These are phyloP conservation scores for Formicarius rufipectus DNA, from an alignment of 2,113 vertebrate genomes.

Conservation along the genomic window DNA sequence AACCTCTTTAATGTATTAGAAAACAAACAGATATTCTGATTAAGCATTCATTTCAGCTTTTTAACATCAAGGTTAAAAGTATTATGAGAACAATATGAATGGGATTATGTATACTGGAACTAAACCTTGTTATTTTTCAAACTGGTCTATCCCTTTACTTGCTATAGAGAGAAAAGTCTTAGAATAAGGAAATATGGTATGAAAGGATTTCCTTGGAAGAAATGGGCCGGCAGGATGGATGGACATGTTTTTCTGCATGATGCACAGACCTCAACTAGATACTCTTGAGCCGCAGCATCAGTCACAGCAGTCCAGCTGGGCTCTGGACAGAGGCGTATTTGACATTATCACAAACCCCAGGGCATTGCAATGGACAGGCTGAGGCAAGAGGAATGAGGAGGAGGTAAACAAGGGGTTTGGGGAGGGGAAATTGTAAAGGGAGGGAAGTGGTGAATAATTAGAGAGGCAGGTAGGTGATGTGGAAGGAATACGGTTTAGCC, in stretches of 20 bases:
- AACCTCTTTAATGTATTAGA: background rate
- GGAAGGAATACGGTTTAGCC: background rate
- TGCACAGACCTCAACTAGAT: accelerated
- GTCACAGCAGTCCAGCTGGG: accelerated
- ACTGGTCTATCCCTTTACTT: background rate
- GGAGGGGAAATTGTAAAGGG: background rate
- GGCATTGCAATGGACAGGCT: background rate
- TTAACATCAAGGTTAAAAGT: background rate
- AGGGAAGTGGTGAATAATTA: accelerated
- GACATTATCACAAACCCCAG: background rate
- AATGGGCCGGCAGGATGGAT: background rate
- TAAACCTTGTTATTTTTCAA: background rate
- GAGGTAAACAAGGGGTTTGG: background rate
- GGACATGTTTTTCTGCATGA: background rate
- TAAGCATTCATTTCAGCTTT: background rate
- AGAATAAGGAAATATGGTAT: background rate
- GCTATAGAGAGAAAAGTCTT: background rate
- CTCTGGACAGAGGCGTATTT: background rate
- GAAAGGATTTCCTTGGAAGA: background rate
- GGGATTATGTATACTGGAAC: background rate
- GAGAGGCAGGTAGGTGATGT: background rate
- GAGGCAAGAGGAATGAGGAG: background rate
- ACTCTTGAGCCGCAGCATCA: background rate
- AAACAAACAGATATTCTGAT: background rate
- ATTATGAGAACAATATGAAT: background rate